Evolutionary conservation across 1,140 invertebrate genomes (phyloP).

Genomic region (Linepithema humile): DNA sequence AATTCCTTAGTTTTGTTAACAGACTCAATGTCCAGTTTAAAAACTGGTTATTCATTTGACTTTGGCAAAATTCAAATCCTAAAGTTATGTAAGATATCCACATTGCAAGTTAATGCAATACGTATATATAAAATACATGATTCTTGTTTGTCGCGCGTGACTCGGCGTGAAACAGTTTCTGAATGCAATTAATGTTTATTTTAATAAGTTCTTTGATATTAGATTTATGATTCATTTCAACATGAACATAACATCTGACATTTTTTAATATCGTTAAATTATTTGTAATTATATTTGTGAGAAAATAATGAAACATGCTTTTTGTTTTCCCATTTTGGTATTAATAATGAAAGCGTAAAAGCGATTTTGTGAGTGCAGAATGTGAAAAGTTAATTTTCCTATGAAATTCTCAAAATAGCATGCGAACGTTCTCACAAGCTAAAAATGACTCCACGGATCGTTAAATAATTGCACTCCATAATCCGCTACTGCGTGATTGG

Average conservation of each 20-base stretch:
- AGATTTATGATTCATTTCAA: not conserved
- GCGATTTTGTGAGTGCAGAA: not conserved
- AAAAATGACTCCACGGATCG: slow-evolving; percentile 10
- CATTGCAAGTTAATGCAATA: not conserved
- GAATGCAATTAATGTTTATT: too few relatives aligned
- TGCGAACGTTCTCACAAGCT: not conserved
- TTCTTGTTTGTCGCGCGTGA: not conserved
- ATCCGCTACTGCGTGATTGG: slow-evolving; percentile 29
- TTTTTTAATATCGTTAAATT: slow-evolving; percentile 4
- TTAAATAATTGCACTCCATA: slow-evolving; percentile 32
- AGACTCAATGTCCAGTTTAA: not conserved
- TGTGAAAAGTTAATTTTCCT: not conserved
- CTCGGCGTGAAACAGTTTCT: too few relatives aligned
- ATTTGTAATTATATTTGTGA: not conserved
- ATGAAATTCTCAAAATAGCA: not conserved
- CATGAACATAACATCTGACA: not conserved
- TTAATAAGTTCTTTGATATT: not conserved
- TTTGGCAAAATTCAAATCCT: not conserved
- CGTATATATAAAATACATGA: not conserved
- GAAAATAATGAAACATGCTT: not conserved
- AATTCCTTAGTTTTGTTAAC: too few relatives aligned
- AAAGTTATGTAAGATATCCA: not conserved
- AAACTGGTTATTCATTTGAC: not conserved
- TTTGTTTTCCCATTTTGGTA: not conserved
- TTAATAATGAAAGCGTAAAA: not conserved